These are phyloP conservation scores for Idaea dimidiata DNA, from an alignment of 2,888 invertebrate genomes.

Conservation along the genomic window DNA sequence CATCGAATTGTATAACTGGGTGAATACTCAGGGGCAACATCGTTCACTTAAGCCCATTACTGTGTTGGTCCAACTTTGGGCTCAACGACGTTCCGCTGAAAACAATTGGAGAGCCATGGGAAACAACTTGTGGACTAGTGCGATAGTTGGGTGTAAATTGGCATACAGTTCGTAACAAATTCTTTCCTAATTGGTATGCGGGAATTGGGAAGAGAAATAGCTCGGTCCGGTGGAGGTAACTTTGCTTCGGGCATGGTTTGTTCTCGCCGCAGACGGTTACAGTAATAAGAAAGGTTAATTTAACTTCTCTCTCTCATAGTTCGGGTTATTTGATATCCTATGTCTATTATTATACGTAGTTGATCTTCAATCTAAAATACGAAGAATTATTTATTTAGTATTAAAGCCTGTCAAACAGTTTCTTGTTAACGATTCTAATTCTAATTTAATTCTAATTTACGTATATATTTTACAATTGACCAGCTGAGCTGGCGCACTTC, in stretches of 20 bases:
- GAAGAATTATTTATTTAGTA: neutral
- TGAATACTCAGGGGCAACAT: conserved; percentile 73
- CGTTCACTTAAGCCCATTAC: conserved; percentile 78
- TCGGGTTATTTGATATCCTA: neutral
- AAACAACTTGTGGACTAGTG: conserved; percentile 53
- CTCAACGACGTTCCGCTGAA: conserved; percentile 60
- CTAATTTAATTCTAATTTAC: too few relatives aligned
- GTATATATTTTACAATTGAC: too few relatives aligned
- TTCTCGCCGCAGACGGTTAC: conserved; percentile 12
- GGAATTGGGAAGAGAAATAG: conserved; percentile 23
- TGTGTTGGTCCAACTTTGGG: conserved; percentile 58
- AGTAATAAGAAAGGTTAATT: conserved; percentile 3
- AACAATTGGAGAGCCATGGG: conserved; percentile 70
- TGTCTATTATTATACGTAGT: neutral
- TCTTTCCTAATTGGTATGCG: conserved; percentile 45
- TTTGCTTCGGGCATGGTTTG: conserved; percentile 12
- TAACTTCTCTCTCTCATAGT: neutral
- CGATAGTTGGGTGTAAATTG: conserved; percentile 58
- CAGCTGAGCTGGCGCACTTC: too few relatives aligned
- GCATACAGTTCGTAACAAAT: conserved; percentile 50
- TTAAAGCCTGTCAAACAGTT: neutral
- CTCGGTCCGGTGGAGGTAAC: conserved; percentile 15
- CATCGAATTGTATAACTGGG: conserved; percentile 60
- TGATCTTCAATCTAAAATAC: neutral
- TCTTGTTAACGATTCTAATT: too few relatives aligned